Evolutionary conservation across 1,140 invertebrate genomes (phyloP).

Genomic region (Neuroterus valhalla): DNA sequence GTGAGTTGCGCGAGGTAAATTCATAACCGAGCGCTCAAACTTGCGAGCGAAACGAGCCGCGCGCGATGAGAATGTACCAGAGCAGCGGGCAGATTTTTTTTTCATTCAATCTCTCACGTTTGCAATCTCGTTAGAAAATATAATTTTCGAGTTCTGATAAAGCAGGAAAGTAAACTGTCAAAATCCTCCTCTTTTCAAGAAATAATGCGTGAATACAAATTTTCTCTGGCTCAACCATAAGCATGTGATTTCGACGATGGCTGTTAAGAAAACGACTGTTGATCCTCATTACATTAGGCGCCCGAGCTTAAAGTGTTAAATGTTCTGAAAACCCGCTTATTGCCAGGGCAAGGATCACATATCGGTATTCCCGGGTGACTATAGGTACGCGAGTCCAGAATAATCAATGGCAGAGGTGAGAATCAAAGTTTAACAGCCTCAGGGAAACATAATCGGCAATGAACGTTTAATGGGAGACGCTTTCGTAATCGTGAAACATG

Average conservation of each 20-base stretch:
- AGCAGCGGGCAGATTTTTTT: too few relatives aligned
- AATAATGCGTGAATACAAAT: neutral
- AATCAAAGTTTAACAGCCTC: neutral
- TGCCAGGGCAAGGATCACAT: neutral
- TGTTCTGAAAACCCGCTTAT: constrained; percentile 17
- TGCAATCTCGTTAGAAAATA: too few relatives aligned
- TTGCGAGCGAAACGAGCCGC: too few relatives aligned
- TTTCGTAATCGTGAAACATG: too few relatives aligned
- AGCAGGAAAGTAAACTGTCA: constrained; percentile 6
- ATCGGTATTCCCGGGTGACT: neutral
- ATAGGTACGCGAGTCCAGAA: neutral
- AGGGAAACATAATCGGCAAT: too few relatives aligned
- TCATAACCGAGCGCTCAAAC: too few relatives aligned
- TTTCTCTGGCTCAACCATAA: neutral
- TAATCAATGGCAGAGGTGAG: constrained; percentile 1
- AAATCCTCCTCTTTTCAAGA: neutral
- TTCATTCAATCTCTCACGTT: too few relatives aligned
- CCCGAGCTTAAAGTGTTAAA: constrained; percentile 16
- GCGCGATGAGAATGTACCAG: too few relatives aligned
- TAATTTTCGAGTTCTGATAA: neutral
- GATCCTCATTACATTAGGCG: constrained; percentile 27
- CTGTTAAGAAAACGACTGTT: constrained; percentile 20
- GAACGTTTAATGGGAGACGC: too few relatives aligned
- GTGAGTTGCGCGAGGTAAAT: too few relatives aligned
- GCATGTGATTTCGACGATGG: constrained; percentile 1